phyloP scores from a whole-genome alignment of 2,797 vertebrate genomes.

The Hemitrygon akajei region DNA sequence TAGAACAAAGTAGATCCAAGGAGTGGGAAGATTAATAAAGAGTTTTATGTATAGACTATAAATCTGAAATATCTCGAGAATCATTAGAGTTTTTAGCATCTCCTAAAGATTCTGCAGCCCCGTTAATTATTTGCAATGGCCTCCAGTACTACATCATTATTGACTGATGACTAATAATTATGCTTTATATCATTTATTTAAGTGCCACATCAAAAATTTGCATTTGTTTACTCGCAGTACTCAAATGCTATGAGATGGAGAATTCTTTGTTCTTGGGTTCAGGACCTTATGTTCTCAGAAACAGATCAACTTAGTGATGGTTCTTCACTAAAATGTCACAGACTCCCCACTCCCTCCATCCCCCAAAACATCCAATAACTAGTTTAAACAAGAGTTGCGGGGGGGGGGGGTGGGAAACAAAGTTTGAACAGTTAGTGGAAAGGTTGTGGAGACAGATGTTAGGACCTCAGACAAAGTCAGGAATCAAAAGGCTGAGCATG shows the following conservation, averaged over 20 bases:
- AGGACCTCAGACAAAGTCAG: too few relatives aligned
- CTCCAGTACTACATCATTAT: neutral
- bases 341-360: neutral
- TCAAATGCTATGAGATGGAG: neutral
- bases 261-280: neutral
- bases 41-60: neutral
- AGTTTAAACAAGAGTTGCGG: too few relatives aligned
- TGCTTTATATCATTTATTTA: neutral
- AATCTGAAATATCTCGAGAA: neutral
- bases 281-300: neutral
- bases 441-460: too few relatives aligned
- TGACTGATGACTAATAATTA: neutral
- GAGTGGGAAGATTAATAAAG: neutral
- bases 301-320: neutral
- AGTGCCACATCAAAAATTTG: neutral
- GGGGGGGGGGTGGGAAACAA: too few relatives aligned
- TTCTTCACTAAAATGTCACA: neutral
- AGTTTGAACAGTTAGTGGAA: too few relatives aligned
- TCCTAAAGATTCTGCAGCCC: neutral
- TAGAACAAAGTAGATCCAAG: slow-evolving; percentile 37
- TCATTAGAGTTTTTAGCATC: neutral
- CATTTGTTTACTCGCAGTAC: neutral
- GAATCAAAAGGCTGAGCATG: too few relatives aligned
- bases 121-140: neutral
- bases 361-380: neutral